Percentiles rank a stretch among this genome's conserved stretches.
Evolutionary conservation across 2,888 invertebrate genomes (phyloP).

Genomic region (Macroteleia sp.): DNA sequence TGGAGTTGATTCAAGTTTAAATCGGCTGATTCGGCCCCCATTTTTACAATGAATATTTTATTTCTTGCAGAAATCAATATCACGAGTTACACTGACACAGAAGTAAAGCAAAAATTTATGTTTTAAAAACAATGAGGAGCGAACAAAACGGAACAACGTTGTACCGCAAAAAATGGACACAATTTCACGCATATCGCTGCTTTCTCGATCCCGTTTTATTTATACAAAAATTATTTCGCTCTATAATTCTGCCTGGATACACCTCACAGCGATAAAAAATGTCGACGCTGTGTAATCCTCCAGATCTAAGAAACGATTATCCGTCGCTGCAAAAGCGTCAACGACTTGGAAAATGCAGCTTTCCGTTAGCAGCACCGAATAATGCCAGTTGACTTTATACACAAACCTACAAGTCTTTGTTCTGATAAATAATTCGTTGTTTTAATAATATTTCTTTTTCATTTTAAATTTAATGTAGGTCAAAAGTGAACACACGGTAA

Average conservation of each 20-base stretch:
- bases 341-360: constrained; percentile 70
- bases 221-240: constrained; percentile 33
- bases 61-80: no score
- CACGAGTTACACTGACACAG: no score
- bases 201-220: constrained; percentile 42
- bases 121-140: no score
- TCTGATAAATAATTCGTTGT: constrained; percentile 24
- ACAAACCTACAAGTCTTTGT: constrained; percentile 24
- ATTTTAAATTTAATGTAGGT: no score
- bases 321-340: constrained; percentile 62
- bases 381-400: constrained; percentile 41
- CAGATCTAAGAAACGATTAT: constrained; percentile 72
- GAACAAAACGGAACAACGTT: no score
- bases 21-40: no score
- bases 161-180: no score
- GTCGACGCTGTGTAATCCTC: constrained; percentile 68
- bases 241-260: constrained; percentile 36
- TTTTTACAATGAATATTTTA: no score
- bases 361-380: constrained; percentile 37
- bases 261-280: constrained; percentile 46
- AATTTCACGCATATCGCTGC: no score
- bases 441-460: constrained; percentile 6
- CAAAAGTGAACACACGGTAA: no score
- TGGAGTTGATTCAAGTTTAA: no score
- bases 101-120: no score